phyloP scores from a whole-genome alignment of 2,797 vertebrate genomes.

The Chelidonichthys spinosus region DNA sequence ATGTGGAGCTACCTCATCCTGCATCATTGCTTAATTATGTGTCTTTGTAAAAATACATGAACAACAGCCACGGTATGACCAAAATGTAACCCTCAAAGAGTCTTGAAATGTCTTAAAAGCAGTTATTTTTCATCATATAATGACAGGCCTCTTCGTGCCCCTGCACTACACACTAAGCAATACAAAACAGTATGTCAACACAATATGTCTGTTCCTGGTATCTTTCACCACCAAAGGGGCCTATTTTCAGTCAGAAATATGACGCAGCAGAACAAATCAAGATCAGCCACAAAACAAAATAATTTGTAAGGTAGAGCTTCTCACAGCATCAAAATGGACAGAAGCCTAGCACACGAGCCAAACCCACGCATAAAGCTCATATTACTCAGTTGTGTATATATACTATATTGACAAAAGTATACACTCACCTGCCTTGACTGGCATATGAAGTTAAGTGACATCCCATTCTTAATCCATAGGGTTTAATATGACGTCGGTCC shows the following conservation, averaged over 20 bases:
- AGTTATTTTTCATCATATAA: conserved; percentile 54
- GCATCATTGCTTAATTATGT: conserved; percentile 53
- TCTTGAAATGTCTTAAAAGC: conserved; percentile 44
- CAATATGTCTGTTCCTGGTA: conserved; percentile 7
- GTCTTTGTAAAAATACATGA: conserved; percentile 39
- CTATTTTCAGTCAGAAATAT: conserved; percentile 11
- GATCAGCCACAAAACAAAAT: conserved; percentile 1
- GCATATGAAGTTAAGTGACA: too few relatives aligned
- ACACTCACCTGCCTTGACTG: too few relatives aligned
- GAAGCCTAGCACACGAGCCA: not conserved
- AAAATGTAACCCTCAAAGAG: conserved; percentile 38
- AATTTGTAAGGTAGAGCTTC: not conserved
- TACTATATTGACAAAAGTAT: too few relatives aligned
- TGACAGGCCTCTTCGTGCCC: conserved; percentile 40
- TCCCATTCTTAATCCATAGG: too few relatives aligned
- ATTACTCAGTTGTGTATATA: not conserved
- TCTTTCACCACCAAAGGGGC: conserved; percentile 2
- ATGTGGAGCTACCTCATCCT: conserved; percentile 27
- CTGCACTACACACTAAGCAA: conserved; percentile 6
- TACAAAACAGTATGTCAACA: conserved; percentile 13
- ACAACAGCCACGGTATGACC: conserved; percentile 38
- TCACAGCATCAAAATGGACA: not conserved
- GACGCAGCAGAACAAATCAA: not conserved
- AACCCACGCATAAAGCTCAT: not conserved
- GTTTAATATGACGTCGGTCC: too few relatives aligned